Conservation (phyloP, 2,888 invertebrate genomes). For the Drosophila neonasuta region DNA sequence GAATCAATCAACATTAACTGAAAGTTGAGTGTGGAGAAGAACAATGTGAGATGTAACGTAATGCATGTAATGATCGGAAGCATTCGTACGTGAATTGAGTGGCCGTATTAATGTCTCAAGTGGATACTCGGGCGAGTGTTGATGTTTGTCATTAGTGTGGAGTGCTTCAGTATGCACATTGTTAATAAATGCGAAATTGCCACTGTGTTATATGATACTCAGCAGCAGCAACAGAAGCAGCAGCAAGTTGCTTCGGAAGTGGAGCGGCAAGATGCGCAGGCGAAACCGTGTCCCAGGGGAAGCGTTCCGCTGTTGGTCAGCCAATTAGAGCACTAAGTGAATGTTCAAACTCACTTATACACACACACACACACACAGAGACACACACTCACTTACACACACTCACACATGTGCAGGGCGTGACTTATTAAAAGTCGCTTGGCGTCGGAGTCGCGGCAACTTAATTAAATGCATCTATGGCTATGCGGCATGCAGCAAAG, state of each 20-base stretch:
- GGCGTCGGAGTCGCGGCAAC: conserved; percentile 37
- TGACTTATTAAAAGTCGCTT: conserved; percentile 46
- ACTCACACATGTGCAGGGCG: conserved; percentile 17
- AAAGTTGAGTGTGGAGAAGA: not conserved
- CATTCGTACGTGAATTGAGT: not conserved
- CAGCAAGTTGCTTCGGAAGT: not conserved
- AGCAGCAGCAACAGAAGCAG: not conserved
- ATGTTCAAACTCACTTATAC: conserved; percentile 9
- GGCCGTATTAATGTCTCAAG: conserved; percentile 4
- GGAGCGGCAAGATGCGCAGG: not conserved
- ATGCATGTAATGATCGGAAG: not conserved
- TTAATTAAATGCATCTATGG: conserved; percentile 59
- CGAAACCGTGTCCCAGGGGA: not conserved
- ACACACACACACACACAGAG: conserved; percentile 8
- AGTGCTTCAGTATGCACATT: conserved; percentile 13
- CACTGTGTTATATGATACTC: conserved; percentile 3
- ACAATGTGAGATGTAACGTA: not conserved
- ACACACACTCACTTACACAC: not conserved
- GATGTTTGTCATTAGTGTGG: conserved; percentile 13
- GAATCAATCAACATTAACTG: not conserved
- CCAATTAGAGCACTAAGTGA: conserved; percentile 37
- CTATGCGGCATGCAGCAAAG: conserved; percentile 22
- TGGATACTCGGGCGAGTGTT: conserved; percentile 16
- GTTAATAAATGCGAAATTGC: conserved; percentile 22
- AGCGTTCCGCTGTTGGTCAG: conserved; percentile 23